Evolutionary conservation across 2,888 invertebrate species (phyloP).

Genomic region (Pilophorus perplexus): DNA sequence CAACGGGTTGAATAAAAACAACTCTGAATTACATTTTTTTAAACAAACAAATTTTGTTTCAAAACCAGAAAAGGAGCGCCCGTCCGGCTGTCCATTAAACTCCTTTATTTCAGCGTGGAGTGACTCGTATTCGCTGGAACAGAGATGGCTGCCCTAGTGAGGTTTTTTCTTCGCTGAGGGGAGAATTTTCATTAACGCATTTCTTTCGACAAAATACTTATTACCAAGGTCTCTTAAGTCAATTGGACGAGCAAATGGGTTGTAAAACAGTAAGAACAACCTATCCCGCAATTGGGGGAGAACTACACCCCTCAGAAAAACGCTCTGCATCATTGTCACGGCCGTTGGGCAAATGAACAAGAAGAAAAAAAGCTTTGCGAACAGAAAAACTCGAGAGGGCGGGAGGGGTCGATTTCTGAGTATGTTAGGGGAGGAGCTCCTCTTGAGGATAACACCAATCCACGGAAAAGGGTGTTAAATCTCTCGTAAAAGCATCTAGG

Average conservation of each 20-base stretch:
- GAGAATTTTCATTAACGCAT: constrained; percentile 18
- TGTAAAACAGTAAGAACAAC: constrained; percentile 30
- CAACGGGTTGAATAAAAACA: no score
- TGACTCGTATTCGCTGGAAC: no score
- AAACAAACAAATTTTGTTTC: no score
- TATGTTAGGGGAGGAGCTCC: background rate
- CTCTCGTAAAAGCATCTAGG: constrained; percentile 32
- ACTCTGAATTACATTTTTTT: no score
- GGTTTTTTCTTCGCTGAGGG: no score
- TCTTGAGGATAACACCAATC: constrained; percentile 27
- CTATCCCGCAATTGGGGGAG: background rate
- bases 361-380: background rate
- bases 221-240: constrained; percentile 16
- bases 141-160: no score
- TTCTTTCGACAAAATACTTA: background rate
- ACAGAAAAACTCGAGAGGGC: background rate
- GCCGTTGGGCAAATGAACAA: constrained; percentile 27
- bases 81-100: no score
- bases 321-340: constrained; percentile 23
- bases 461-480: constrained; percentile 35
- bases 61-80: no score
- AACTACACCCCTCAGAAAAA: background rate
- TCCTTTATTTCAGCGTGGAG: no score
- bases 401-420: background rate
- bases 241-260: constrained; percentile 28